Evolutionary conservation across 2,797 vertebrate species (phyloP).

Genomic region (Macroramphosus scolopax): DNA sequence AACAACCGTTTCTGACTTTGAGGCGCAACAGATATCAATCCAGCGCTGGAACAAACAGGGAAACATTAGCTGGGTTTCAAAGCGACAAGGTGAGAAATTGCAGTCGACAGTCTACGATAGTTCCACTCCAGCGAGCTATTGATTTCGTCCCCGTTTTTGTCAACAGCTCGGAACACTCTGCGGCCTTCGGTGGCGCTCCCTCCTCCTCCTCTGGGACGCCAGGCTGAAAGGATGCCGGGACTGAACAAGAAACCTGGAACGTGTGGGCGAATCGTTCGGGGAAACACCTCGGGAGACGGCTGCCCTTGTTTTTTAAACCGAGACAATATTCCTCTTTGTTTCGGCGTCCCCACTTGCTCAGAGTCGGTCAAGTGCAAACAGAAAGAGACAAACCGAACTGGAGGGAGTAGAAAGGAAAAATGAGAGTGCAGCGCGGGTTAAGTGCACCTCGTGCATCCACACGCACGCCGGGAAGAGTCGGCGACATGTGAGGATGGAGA

Average conservation of each 20-base stretch:
- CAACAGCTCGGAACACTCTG: constrained; percentile 43
- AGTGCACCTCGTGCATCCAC: constrained; percentile 36
- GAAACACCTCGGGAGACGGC: constrained; percentile 54
- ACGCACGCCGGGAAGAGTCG: constrained; percentile 8
- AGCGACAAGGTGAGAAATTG: constrained; percentile 77
- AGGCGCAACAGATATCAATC: constrained; percentile 70
- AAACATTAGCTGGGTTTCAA: constrained; percentile 76
- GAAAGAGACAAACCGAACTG: constrained; percentile 32
- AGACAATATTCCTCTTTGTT: constrained; percentile 65
- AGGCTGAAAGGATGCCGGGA: constrained; percentile 49
- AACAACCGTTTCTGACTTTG: constrained; percentile 21
- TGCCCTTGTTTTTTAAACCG: constrained; percentile 60
- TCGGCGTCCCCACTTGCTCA: constrained; percentile 37
- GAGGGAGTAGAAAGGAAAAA: constrained; percentile 24
- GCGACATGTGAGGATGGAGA: constrained; percentile 8
- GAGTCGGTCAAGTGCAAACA: constrained; percentile 42
- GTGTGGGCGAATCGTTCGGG: constrained; percentile 52
- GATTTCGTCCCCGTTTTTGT: constrained; percentile 65
- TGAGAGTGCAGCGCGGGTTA: constrained; percentile 9
- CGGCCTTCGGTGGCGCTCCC: constrained; percentile 59
- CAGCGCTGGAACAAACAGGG: constrained; percentile 46
- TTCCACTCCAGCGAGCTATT: constrained; percentile 79
- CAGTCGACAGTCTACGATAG: constrained; percentile 52
- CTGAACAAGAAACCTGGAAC: constrained; percentile 61
- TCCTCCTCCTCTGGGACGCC: constrained; percentile 55